These are phyloP conservation scores for Etia nguti DNA, from an alignment of 2,113 vertebrate genomes.

Conservation along the genomic window DNA sequence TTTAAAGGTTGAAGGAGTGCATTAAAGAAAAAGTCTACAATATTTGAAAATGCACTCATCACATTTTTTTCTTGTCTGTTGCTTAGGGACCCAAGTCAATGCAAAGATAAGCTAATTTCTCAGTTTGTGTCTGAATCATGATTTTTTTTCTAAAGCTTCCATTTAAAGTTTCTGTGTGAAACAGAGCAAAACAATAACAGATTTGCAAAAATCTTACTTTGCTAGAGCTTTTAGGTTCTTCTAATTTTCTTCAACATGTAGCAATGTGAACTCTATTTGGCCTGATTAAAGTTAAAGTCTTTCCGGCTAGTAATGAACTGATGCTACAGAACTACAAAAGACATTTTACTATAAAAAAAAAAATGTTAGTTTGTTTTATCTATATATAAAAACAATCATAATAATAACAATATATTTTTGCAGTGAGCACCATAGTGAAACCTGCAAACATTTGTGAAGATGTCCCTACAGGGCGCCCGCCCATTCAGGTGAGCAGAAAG, in stretches of 20 bases:
- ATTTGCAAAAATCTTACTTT: neutral
- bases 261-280: neutral
- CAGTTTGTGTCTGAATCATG: neutral
- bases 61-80: neutral
- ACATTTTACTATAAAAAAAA: neutral
- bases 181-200: neutral
- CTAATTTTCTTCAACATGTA: neutral
- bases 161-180: neutral
- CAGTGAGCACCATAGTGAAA: neutral
- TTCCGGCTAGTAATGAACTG: neutral
- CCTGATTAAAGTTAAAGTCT: neutral
- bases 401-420: neutral
- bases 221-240: neutral
- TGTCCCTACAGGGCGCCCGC: constrained; percentile 1
- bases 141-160: neutral
- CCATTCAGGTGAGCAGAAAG: constrained; percentile 38
- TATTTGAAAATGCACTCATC: neutral
- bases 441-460: neutral
- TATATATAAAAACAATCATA: neutral
- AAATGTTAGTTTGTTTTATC: neutral
- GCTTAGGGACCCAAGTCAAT: neutral
- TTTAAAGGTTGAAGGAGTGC: neutral
- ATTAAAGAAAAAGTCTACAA: neutral
- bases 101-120: neutral
- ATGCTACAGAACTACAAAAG: neutral